A percentile compares a stretch with the other conserved stretches of the same genome.
These are phyloP conservation scores for Fistularia tabacaria DNA, from an alignment of 2,797 vertebrate genomes.

Conservation along the genomic window DNA sequence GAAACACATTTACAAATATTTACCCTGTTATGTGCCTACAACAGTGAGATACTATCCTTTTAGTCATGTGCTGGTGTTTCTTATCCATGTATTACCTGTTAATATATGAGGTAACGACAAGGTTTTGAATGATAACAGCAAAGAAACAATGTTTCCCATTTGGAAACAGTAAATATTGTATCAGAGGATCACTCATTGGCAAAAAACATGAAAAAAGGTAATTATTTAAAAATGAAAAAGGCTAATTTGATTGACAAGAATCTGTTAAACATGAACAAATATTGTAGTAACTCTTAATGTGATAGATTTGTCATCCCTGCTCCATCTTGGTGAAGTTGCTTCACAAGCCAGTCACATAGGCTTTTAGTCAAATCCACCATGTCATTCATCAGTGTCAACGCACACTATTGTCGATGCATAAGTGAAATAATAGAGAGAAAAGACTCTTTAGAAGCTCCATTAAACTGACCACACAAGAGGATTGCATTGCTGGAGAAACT, in stretches of 20 bases:
- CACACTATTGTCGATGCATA: constrained; percentile 52
- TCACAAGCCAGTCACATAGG: constrained; percentile 12
- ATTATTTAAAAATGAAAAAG: constrained; percentile 32
- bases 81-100: constrained; percentile 29
- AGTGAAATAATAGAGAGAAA: neutral
- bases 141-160: neutral
- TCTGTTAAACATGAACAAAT: constrained; percentile 56
- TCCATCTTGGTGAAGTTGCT: constrained; percentile 3
- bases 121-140: constrained; percentile 29
- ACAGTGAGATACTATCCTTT: constrained; percentile 29
- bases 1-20: constrained; percentile 9
- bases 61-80: constrained; percentile 45
- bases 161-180: constrained; percentile 18
- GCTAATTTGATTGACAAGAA: constrained; percentile 59
- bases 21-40: constrained; percentile 52
- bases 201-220: constrained; percentile 10
- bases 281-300: constrained; percentile 37
- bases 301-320: constrained; percentile 36
- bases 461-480: constrained; percentile 3
- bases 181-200: constrained; percentile 21
- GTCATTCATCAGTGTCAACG: constrained; percentile 51
- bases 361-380: constrained; percentile 29
- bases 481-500: no score
- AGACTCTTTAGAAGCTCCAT: neutral
- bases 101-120: constrained; percentile 43